Base-by-base conservation (phyloP, 1,140 invertebrate species). In the Megathymus violae region DNA sequence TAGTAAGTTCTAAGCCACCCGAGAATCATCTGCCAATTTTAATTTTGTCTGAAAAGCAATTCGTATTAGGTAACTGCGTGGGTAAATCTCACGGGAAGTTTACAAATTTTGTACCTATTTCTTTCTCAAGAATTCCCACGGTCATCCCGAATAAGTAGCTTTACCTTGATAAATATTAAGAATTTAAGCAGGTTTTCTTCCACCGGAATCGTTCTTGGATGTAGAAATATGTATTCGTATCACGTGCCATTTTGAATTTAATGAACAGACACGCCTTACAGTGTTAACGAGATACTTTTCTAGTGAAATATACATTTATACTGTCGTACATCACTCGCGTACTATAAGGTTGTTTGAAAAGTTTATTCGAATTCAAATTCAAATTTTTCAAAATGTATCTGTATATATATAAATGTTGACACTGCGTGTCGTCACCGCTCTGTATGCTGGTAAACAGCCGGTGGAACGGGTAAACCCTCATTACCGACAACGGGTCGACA, bases 11-110 rank as follows among this genome's bases (percentile, higher is more conserved):
- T 64, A 19, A 43, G 40, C 15, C 62, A 41, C 62, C 22, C 46
- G 62, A 58, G 51, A 56, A 58, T 58, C 46, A 36, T 43, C 62
- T 58, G 52, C 62, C 62, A 58, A 64, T 64, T 64, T 64, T 56
- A 52, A 64, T 64, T 64, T 64, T 47, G 38, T 59, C 56, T 10
- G 19, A 43, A 59, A 59, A 58, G 47, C 36, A 48, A 48, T 46
- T 58, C 38, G 41, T 64, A 58, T 58, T 64, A 64, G 54, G 41
- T 40, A 64, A 58, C 52, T 64, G 59, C 62, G 62, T 36, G 36
- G 46, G 22, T 43, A 64, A 47, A 64, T 59, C 52, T 59, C 52
- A 17, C 17, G 62, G 46, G 62, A 59, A 44, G 36, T 41, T 54
- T 48, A 50, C 52, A 64, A 47, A 64, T 59, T 64, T 64, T 47